Evolutionary conservation across 1,140 invertebrate species (phyloP), one percentile per base, ranked within the genome.

Genomic region (Leptinotarsa texana): DNA sequence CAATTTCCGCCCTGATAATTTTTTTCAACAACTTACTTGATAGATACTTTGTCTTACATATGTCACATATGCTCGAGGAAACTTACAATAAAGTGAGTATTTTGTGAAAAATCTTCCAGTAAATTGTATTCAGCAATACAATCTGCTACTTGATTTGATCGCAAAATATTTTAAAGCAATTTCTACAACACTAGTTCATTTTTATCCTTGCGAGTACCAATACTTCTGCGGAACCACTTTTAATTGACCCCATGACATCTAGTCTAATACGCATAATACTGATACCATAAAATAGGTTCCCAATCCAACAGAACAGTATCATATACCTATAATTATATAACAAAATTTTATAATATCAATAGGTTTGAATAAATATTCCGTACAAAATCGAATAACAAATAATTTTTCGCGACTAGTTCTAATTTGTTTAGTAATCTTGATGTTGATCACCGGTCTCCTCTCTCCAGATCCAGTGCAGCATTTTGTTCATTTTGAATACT

Each of bases 401-500:
- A n/a, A 57, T 57, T 70, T 70, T 47, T 13, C 0, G 33, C 67
- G 67, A 42, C 67, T 42, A 69, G 42, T 69, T n/a, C 67, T 18
- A 57, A 70, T 70, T 70, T 70, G 47, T 73, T 65, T 63, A 78
- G 51, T 77, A 74, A 62, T 77, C 74, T 62, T 76, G 74, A 13
- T 78, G 75, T 27, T 72, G 69, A 22, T 74, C 67, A 70, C 51
- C 74, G 47, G 51, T 67, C 66, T 77, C 72, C 21, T 48, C 71
- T 48, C 68, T 80, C 82, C 82, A 83, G 21, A 84, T 68, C 83
- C 82, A 84, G 18, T 80, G 75, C 61, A 84, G 76, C 33, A 81
- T 81, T 74, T 77, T 79, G 71, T 79, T 80, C 47, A 84, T 67
- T 63, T 79, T 82, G 24, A 80, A 74, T 4, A 83, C 65, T 17